These are phyloP conservation scores for Vanessa cardui DNA, from an alignment of 2,888 invertebrate genomes.

Conservation along the genomic window DNA sequence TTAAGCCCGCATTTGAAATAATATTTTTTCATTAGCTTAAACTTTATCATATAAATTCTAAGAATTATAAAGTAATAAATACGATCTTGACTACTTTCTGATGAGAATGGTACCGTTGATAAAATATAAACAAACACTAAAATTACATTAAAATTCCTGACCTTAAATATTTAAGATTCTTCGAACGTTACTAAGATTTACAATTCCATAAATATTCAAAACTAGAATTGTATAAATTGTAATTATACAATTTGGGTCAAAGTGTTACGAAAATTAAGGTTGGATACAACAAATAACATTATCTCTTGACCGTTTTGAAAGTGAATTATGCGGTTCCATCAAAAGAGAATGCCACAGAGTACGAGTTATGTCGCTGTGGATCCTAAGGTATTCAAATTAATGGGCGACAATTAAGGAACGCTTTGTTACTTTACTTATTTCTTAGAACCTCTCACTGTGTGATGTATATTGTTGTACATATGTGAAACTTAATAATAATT, in stretches of 20 bases:
- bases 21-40: no score
- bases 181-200: not conserved
- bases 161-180: not conserved
- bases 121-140: no score
- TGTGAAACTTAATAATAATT: not conserved
- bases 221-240: not conserved
- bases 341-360: slow-evolving; percentile 7
- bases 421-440: slow-evolving; percentile 11
- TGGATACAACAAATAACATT: slow-evolving; percentile 21
- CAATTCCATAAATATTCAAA: not conserved
- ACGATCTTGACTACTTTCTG: no score
- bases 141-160: not conserved
- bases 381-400: slow-evolving; percentile 11
- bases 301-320: slow-evolving; percentile 21
- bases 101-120: no score
- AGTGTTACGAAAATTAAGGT: slow-evolving; percentile 22
- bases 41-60: no score
- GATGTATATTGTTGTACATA: not conserved
- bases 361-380: slow-evolving; percentile 4
- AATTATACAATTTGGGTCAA: slow-evolving; percentile 12
- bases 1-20: no score
- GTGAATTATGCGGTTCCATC: slow-evolving; percentile 26
- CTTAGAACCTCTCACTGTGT: not conserved
- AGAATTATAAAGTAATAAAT: no score
- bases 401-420: slow-evolving; percentile 13